Evolutionary conservation across 2,888 invertebrate species (phyloP).

Genomic region (Amphipoea oculea): DNA sequence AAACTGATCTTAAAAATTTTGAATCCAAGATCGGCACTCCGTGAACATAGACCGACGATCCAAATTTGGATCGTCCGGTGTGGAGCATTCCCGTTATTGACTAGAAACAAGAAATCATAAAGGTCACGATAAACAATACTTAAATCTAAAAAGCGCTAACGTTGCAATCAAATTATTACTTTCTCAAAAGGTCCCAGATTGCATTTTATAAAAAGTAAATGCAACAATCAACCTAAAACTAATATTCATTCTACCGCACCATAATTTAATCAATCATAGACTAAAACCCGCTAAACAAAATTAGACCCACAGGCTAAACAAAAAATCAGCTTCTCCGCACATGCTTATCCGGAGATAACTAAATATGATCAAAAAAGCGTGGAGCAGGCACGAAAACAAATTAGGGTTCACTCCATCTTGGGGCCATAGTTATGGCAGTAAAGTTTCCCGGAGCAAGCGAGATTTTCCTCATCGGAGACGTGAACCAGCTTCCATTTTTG

Average conservation of each 20-base stretch:
- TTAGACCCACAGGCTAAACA: conserved; percentile 2
- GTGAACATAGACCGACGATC: background rate
- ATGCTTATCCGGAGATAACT: conserved; percentile 48
- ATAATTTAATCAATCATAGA: conserved; percentile 29
- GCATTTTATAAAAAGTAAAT: too few species aligned
- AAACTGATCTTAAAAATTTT: background rate
- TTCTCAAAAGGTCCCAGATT: too few species aligned
- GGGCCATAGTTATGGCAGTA: too few species aligned
- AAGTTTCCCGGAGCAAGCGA: too few species aligned
- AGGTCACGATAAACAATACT: background rate
- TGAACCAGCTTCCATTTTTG: too few species aligned
- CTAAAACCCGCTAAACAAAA: background rate
- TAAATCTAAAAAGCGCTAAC: background rate
- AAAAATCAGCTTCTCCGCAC: conserved; percentile 30
- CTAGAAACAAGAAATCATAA: background rate
- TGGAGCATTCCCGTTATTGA: background rate
- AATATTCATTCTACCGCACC: background rate
- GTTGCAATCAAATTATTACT: too few species aligned
- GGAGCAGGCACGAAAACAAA: conserved; percentile 53
- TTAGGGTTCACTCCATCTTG: conserved; percentile 62
- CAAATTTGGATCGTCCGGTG: background rate
- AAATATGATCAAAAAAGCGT: conserved; percentile 56
- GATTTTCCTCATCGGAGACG: too few species aligned
- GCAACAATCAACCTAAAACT: too few species aligned
- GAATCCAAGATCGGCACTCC: background rate